These are phyloP conservation scores for Scartelaos histophorus DNA, from an alignment of 2,113 vertebrate species.

Conservation along the genomic window DNA sequence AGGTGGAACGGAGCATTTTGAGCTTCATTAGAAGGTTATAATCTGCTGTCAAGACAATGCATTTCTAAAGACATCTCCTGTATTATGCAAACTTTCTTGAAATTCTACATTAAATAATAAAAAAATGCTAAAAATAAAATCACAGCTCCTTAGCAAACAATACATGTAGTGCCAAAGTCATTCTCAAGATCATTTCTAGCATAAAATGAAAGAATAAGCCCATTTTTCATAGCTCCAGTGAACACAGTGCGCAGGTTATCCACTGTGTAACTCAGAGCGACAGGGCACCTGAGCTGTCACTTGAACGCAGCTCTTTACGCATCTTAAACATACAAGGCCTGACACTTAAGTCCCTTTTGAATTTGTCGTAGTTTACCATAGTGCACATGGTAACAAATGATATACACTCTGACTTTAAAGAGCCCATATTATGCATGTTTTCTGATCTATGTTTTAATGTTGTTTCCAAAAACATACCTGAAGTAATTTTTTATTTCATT, in stretches of 20 bases:
- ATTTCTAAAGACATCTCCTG: too few species aligned
- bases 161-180: neutral
- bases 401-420: too few species aligned
- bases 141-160: neutral
- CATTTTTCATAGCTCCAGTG: neutral
- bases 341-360: neutral
- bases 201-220: neutral
- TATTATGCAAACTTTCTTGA: too few species aligned
- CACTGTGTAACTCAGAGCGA: constrained; percentile 5
- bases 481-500: too few species aligned
- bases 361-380: neutral
- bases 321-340: constrained; percentile 2
- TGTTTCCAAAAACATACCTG: too few species aligned
- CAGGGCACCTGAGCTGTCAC: constrained; percentile 7
- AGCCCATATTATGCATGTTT: too few species aligned
- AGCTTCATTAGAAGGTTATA: too few species aligned
- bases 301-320: neutral
- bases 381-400: too few species aligned
- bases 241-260: neutral
- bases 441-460: too few species aligned
- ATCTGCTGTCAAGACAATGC: too few species aligned
- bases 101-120: neutral
- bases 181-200: neutral
- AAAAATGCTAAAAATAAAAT: neutral
- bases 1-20: too few species aligned